These are phyloP conservation scores for Drosophila mauritiana DNA, from an alignment of 1,140 invertebrate species.

Conservation along the genomic window DNA sequence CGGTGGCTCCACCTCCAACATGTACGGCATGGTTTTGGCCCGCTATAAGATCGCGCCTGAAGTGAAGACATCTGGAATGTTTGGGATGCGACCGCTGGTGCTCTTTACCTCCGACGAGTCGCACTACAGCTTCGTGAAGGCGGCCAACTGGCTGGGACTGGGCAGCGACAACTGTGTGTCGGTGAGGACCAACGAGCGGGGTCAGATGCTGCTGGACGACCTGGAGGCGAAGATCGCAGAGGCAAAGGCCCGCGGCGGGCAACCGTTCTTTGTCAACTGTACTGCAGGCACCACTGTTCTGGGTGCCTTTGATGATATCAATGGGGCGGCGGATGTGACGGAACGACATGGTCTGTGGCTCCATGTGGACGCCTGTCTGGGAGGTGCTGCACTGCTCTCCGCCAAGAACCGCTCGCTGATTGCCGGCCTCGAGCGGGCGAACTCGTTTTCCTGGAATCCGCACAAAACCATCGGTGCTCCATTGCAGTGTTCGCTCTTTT, in stretches of 20 bases:
- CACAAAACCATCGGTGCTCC: slow-evolving; percentile 96
- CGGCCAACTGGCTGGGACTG: slow-evolving; percentile 91
- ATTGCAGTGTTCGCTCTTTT: slow-evolving; percentile 94
- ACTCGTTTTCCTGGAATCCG: slow-evolving; percentile 97
- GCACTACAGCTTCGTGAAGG: slow-evolving; percentile 95
- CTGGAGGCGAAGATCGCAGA: slow-evolving; percentile 86
- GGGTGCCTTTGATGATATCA: slow-evolving; percentile 94
- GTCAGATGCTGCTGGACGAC: slow-evolving; percentile 88
- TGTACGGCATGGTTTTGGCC: slow-evolving; percentile 92
- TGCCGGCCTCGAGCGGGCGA: slow-evolving; percentile 79
- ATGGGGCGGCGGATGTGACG: slow-evolving; percentile 89
- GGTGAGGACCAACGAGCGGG: slow-evolving; percentile 88
- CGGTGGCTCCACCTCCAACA: slow-evolving; percentile 95
- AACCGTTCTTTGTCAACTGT: slow-evolving; percentile 90
- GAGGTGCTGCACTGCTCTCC: slow-evolving; percentile 87
- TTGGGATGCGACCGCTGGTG: slow-evolving; percentile 87
- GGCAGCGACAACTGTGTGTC: slow-evolving; percentile 90
- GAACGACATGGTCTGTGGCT: slow-evolving; percentile 90
- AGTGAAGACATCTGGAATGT: slow-evolving; percentile 89
- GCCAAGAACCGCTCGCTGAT: slow-evolving; percentile 59
- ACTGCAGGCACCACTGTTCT: slow-evolving; percentile 91
- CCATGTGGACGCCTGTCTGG: slow-evolving; percentile 94
- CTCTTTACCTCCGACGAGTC: slow-evolving; percentile 92
- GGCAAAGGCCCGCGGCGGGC: slow-evolving; percentile 84
- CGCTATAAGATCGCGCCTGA: slow-evolving; percentile 90